Conservation (phyloP, 1,140 invertebrate genomes). For the Anastatus disparis region DNA sequence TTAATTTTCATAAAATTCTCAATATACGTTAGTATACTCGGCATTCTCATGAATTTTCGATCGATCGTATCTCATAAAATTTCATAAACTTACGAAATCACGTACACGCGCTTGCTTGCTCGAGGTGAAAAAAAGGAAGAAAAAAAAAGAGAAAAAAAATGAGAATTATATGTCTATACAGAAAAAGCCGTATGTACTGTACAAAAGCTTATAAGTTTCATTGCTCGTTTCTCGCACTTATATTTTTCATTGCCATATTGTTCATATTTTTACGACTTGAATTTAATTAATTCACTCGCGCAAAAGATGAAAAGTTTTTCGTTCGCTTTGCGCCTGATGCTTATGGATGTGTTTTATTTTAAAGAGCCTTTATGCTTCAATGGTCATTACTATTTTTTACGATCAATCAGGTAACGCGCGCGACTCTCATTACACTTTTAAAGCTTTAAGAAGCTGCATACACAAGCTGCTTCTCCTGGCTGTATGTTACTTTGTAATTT, state of each 20-base stretch:
- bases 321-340: not conserved
- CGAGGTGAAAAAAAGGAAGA: not conserved
- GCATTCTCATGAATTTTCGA: conserved; percentile 16
- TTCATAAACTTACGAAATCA: conserved; percentile 29
- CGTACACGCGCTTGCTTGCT: not conserved
- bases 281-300: conserved; percentile 31
- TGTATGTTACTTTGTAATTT: conserved; percentile 33
- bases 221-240: conserved; percentile 12
- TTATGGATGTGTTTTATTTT: not conserved
- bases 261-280: conserved; percentile 22
- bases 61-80: conserved; percentile 24
- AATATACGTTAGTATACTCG: not conserved
- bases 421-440: conserved; percentile 29
- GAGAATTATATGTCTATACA: conserved; percentile 1
- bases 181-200: no score
- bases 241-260: conserved; percentile 27
- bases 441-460: not conserved
- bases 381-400: conserved; percentile 36
- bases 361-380: not conserved
- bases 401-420: conserved; percentile 28
- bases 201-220: no score
- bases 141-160: no score
- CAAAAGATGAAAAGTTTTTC: not conserved
- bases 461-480: not conserved
- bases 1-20: conserved; percentile 24